phyloP scores from a whole-genome alignment of 1,140 invertebrate species.

The Littorina saxatilis region DNA sequence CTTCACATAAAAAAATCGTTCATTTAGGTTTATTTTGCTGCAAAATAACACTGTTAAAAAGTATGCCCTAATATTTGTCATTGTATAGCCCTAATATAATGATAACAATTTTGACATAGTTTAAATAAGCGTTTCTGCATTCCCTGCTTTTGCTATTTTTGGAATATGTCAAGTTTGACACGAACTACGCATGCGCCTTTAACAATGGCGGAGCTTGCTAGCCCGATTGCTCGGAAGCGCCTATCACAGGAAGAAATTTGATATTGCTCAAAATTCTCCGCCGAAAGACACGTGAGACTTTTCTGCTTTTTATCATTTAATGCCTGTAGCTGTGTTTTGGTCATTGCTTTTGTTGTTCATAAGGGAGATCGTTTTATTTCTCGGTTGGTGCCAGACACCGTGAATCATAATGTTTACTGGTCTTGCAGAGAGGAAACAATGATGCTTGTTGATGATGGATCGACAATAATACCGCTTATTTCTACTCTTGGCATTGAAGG shows the following conservation, averaged over 20 bases:
- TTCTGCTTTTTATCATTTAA: neutral
- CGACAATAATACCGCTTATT: too few relatives aligned
- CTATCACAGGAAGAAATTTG: slow-evolving; percentile 12
- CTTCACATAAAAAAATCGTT: too few relatives aligned
- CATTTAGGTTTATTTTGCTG: too few relatives aligned
- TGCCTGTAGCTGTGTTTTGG: too few relatives aligned
- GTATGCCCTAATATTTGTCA: too few relatives aligned
- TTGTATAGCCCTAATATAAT: too few relatives aligned
- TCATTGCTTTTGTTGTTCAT: too few relatives aligned
- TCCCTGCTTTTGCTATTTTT: slow-evolving; percentile 5
- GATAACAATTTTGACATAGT: too few relatives aligned
- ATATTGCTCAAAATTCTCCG: neutral
- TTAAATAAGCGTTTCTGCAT: too few relatives aligned
- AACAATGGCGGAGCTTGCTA: slow-evolving; percentile 31
- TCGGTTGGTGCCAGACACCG: slow-evolving; percentile 10
- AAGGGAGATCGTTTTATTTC: neutral
- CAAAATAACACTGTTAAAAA: too few relatives aligned
- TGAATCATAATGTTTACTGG: slow-evolving; percentile 21
- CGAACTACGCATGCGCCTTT: slow-evolving; percentile 20
- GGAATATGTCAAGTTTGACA: slow-evolving; percentile 8
- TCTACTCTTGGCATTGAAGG: too few relatives aligned
- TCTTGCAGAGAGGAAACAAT: neutral
- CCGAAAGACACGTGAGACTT: slow-evolving; percentile 11
- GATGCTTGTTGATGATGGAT: neutral
- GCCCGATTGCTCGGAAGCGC: slow-evolving; percentile 10